Evolutionary conservation across 2,113 vertebrate species (phyloP), one percentile per base, ranked within the genome.

Genomic region (human): DNA sequence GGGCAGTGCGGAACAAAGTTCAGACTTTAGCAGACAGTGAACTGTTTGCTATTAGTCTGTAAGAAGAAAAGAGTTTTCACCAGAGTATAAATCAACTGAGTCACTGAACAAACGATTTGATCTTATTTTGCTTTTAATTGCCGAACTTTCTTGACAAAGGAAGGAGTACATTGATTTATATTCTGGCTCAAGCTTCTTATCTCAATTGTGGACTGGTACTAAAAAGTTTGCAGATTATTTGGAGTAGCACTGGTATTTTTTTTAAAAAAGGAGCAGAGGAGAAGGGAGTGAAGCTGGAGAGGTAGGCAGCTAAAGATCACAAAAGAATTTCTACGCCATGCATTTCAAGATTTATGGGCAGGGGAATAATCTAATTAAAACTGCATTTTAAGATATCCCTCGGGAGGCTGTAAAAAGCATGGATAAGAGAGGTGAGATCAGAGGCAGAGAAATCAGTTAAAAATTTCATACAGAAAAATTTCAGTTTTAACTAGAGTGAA

Each of bases 101-200:
- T 92, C 79, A 55, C 12, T 10, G 76, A 90, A 80, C 32, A 55
- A 20, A 45, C 27, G 45, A 23, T 85, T 96, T 82, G 66, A 91
- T 86, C n/a, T 82, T 40, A 96, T 94, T 94, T 78, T 78, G n/a
- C 87, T 80, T 96, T 94, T 90, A 97, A 95, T 73, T 89, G 40
- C 32, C 61, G 92, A 72, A 75, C 23, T 96, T 96, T 86, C 43
- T 75, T 81, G n/a, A 93, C 22, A 50, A 92, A 66, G 66, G 79
- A 94, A 83, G 61, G 10, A 59, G 20, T 48, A 20, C 9, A 59
- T 20, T 92, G 61, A 97, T 83, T 96, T 89, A 59, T 79, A 94
- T 92, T 50, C 66, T 83, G 0, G 20, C 23, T 92, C 18, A 75
- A 95, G 45, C 32, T 75, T 68, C 35, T 75, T 83, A 79, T 83